Percentiles rank a stretch among this genome's conserved stretches.
These are phyloP conservation scores for Alcis repandata DNA, from an alignment of 2,888 invertebrate species.

Conservation along the genomic window DNA sequence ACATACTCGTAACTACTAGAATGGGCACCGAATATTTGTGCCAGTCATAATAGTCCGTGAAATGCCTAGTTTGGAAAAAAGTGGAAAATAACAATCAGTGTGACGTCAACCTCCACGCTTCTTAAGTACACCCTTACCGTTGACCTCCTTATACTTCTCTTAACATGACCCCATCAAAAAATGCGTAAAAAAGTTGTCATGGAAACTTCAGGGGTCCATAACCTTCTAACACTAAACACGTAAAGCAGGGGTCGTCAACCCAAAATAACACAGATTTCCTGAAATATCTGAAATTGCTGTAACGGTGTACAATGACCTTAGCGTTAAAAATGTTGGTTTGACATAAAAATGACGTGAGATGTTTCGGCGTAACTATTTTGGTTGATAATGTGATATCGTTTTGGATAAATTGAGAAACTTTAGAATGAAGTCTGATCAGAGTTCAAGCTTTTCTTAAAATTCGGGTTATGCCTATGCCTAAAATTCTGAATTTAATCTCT, in stretches of 20 bases:
- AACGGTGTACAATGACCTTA: slow-evolving; percentile 46
- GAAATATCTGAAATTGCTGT: slow-evolving; percentile 48
- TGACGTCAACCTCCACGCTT: background rate
- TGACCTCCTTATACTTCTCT: background rate
- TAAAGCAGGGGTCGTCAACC: slow-evolving; percentile 48
- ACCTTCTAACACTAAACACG: slow-evolving; percentile 38
- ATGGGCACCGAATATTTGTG: too few relatives aligned
- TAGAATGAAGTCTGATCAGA: background rate
- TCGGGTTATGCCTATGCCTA: too few relatives aligned
- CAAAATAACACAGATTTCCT: slow-evolving; percentile 56
- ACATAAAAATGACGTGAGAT: slow-evolving; percentile 23
- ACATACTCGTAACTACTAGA: too few relatives aligned
- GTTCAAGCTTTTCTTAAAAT: too few relatives aligned
- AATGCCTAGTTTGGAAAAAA: too few relatives aligned
- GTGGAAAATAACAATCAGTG: too few relatives aligned
- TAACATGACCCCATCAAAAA: slow-evolving; percentile 19
- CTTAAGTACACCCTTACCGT: background rate
- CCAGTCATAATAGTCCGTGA: too few relatives aligned
- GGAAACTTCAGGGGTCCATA: slow-evolving; percentile 43
- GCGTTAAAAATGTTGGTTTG: slow-evolving; percentile 28
- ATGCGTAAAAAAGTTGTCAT: slow-evolving; percentile 43
- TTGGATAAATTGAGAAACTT: background rate
- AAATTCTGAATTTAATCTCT: too few relatives aligned
- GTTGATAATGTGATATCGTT: slow-evolving; percentile 15
- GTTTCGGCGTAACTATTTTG: slow-evolving; percentile 26